Percentiles rank a stretch among this genome's conserved stretches.
Conservation (phyloP, 2,113 vertebrate genomes). For the Syrmaticus mikado region DNA sequence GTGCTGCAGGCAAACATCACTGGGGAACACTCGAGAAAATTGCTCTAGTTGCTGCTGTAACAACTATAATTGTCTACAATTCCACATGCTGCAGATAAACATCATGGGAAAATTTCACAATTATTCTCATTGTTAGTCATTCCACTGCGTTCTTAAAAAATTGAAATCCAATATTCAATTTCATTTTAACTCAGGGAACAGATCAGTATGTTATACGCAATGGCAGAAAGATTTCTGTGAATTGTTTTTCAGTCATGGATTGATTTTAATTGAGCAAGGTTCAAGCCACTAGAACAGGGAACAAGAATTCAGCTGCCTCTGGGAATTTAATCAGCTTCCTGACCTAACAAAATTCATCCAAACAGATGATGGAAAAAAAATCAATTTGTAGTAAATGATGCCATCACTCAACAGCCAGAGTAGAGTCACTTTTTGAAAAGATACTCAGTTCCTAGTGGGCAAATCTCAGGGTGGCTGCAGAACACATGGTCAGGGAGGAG, state of each 20-base stretch:
- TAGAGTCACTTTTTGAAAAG: background rate
- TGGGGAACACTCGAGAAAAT: background rate
- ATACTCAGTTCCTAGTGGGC: background rate
- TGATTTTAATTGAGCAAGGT: background rate
- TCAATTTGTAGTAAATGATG: background rate
- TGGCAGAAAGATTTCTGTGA: background rate
- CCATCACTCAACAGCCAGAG: rapidly evolving
- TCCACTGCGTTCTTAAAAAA: background rate
- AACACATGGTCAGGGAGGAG: background rate
- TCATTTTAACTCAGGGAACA: background rate
- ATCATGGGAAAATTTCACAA: background rate
- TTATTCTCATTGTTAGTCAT: background rate
- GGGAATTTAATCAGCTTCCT: background rate
- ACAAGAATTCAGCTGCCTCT: background rate
- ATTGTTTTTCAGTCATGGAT: background rate
- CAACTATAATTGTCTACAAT: background rate
- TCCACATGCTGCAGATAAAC: background rate
- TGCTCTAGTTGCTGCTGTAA: background rate
- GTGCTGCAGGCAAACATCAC: background rate
- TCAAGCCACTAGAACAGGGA: background rate
- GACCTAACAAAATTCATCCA: background rate
- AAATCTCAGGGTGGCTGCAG: background rate
- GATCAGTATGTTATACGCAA: background rate
- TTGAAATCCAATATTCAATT: background rate
- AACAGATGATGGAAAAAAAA: background rate